phyloP scores from a whole-genome alignment of 2,888 invertebrate genomes.

The Auanema sp. region DNA sequence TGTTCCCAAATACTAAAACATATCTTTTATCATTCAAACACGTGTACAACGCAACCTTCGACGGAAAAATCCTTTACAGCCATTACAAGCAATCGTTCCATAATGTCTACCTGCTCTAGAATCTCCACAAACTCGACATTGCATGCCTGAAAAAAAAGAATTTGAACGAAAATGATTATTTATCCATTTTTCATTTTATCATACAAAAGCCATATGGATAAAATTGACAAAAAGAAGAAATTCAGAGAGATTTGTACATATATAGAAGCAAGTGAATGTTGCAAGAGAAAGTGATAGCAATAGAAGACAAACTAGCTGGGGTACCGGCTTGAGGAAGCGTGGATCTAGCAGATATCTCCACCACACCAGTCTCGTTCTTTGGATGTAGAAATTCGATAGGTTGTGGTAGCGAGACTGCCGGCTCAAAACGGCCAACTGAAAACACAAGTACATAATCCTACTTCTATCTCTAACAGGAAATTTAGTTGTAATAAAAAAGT shows the following conservation, averaged over 20 bases:
- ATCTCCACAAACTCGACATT: slow-evolving; percentile 54
- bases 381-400: slow-evolving; percentile 47
- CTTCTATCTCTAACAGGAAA: too few species aligned
- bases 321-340: slow-evolving; percentile 28
- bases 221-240: slow-evolving; percentile 3
- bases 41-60: slow-evolving; percentile 29
- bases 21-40: slow-evolving; percentile 1
- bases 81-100: slow-evolving; percentile 53
- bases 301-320: slow-evolving; percentile 4
- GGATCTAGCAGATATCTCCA: slow-evolving; percentile 24
- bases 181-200: slow-evolving; percentile 2
- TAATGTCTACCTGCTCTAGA: slow-evolving; percentile 50
- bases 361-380: slow-evolving; percentile 36
- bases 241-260: slow-evolving; percentile 3
- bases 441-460: too few species aligned
- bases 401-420: slow-evolving; percentile 20
- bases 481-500: too few species aligned
- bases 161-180: not conserved
- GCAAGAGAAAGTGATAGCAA: too few species aligned
- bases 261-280: slow-evolving; percentile 2
- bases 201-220: not conserved
- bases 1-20: slow-evolving; percentile 52
- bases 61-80: slow-evolving; percentile 55
- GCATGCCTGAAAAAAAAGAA: slow-evolving; percentile 34
- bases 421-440: not conserved